These are phyloP conservation scores for Octopus sinensis DNA, from an alignment of 1,140 invertebrate genomes.

Conservation along the genomic window DNA sequence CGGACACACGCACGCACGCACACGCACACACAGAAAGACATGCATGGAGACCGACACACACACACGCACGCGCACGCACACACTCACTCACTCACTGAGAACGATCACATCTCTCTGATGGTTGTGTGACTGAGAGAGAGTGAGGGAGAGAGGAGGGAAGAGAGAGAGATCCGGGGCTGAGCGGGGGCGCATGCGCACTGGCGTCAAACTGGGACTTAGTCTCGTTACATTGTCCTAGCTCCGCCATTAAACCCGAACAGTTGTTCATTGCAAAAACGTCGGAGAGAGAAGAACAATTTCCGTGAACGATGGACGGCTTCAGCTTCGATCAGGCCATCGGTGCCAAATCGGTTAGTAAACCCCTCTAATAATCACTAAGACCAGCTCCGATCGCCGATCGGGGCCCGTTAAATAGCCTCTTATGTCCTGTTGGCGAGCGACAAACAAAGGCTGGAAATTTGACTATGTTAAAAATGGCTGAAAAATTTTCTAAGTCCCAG, in stretches of 20 bases:
- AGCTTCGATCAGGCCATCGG: not conserved
- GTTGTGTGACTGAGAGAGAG: not conserved
- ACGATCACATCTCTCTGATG: no score
- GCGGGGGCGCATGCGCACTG: not conserved
- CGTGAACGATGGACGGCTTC: not conserved
- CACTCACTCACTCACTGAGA: no score
- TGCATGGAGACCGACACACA: no score
- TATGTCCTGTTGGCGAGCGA: not conserved
- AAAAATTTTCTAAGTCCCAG: conserved; percentile 8
- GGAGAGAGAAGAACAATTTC: not conserved
- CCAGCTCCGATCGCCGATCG: not conserved
- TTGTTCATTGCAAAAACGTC: not conserved
- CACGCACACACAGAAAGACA: no score
- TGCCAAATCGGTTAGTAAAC: not conserved
- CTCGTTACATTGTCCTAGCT: conserved; percentile 3
- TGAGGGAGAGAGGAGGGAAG: not conserved
- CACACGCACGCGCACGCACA: no score
- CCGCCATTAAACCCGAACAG: not conserved
- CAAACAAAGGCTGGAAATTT: conserved; percentile 5
- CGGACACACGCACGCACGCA: no score
- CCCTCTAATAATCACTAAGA: not conserved
- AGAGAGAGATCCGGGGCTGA: not conserved
- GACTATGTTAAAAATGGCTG: conserved; percentile 10
- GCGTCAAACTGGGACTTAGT: not conserved
- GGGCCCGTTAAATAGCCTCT: not conserved